These are phyloP conservation scores for Diglossa brunneiventris DNA, from an alignment of 2,113 vertebrate genomes.

Conservation along the genomic window DNA sequence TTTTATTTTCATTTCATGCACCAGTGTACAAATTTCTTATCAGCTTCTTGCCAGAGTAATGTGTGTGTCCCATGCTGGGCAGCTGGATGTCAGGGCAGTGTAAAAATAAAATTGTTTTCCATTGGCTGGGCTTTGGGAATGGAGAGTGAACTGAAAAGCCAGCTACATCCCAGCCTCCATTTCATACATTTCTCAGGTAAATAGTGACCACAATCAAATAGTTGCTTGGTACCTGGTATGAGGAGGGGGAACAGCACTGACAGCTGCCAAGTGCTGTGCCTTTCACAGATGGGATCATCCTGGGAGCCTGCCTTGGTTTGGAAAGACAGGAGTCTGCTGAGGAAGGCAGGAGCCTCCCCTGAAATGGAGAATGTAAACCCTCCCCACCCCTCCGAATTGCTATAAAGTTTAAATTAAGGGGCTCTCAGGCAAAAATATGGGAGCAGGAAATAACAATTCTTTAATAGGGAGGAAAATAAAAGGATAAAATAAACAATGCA, in stretches of 20 bases:
- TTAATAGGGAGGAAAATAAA: too few species aligned
- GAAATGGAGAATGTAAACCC: too few species aligned
- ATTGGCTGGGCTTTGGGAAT: not conserved
- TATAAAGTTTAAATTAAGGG: too few species aligned
- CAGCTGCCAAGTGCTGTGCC: not conserved
- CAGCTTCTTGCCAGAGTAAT: not conserved
- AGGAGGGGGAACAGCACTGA: not conserved
- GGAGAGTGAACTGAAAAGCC: not conserved
- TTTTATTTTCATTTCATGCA: conserved; percentile 34
- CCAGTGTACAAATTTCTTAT: conserved; percentile 24
- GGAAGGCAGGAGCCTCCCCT: too few species aligned
- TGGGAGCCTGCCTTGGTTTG: not conserved
- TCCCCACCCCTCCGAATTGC: too few species aligned
- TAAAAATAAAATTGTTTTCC: not conserved
- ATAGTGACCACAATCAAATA: not conserved
- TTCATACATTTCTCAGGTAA: not conserved
- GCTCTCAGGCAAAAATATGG: too few species aligned
- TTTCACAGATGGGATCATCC: not conserved
- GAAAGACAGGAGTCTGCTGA: too few species aligned
- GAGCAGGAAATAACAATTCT: too few species aligned
- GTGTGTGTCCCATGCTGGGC: not conserved
- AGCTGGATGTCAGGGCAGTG: not conserved
- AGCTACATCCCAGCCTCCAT: not conserved
- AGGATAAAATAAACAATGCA: too few species aligned
- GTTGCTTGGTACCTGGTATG: not conserved